Conservation (phyloP, 1,140 invertebrate species). For the Penaeus chinensis region DNA sequence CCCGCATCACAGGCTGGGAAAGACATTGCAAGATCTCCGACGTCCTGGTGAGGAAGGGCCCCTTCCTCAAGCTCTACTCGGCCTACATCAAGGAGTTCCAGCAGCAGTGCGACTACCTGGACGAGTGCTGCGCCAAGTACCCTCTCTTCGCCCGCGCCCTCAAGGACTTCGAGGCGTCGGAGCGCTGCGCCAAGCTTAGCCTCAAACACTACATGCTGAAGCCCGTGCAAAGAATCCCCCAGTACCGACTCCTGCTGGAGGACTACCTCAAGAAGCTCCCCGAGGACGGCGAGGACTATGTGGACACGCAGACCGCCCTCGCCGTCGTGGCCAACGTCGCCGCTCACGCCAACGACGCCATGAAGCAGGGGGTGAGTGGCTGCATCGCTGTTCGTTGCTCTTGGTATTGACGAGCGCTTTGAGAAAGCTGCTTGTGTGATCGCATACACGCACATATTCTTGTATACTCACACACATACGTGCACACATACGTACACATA, state of each 20-base stretch:
- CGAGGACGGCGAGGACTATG: slow-evolving; percentile 74
- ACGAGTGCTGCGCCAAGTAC: slow-evolving; percentile 75
- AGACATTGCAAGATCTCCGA: slow-evolving; percentile 76
- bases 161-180: slow-evolving; percentile 77
- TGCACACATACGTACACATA: no score
- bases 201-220: slow-evolving; percentile 82
- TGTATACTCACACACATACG: neutral
- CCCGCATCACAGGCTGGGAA: slow-evolving; percentile 75
- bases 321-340: slow-evolving; percentile 80
- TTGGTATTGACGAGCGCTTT: no score
- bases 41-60: slow-evolving; percentile 81
- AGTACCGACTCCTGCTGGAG: slow-evolving; percentile 78
- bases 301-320: slow-evolving; percentile 76
- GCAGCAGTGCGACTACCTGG: slow-evolving; percentile 74
- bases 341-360: slow-evolving; percentile 80
- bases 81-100: slow-evolving; percentile 80
- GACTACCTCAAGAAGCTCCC: slow-evolving; percentile 76
- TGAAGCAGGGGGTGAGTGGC: slow-evolving; percentile 74
- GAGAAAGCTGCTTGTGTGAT: no score
- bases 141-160: slow-evolving; percentile 74
- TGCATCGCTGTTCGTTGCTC: neutral
- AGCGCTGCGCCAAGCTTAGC: slow-evolving; percentile 75
- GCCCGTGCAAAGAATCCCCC: slow-evolving; percentile 80
- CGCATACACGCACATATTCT: neutral
- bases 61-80: slow-evolving; percentile 81